Percentiles rank a stretch among this genome's conserved stretches.
Evolutionary conservation across 1,140 invertebrate genomes (phyloP).

Genomic region (Araneus ventricosus): DNA sequence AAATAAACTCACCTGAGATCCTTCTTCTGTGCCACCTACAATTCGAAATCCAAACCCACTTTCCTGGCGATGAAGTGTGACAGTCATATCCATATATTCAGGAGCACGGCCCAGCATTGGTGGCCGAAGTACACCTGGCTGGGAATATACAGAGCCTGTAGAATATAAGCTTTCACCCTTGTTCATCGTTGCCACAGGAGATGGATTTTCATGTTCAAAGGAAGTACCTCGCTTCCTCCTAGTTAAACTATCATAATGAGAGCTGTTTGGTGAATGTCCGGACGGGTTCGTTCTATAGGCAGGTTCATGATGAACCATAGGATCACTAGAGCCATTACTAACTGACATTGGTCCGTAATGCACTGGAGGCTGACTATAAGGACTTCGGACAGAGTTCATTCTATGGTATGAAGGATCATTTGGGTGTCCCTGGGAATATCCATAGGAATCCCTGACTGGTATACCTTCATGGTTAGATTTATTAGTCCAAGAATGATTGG

Average conservation of each 20-base stretch:
- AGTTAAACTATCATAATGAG: constrained; percentile 62
- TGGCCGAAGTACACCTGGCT: constrained; percentile 44
- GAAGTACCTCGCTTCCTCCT: constrained; percentile 85
- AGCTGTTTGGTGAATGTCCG: constrained; percentile 65
- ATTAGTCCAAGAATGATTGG: constrained; percentile 43
- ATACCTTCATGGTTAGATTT: constrained; percentile 22
- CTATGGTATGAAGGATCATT: constrained; percentile 47
- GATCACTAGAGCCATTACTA: background rate
- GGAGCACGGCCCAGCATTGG: constrained; percentile 37
- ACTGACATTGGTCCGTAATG: constrained; percentile 36
- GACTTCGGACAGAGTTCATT: constrained; percentile 58
- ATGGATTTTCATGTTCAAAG: constrained; percentile 85
- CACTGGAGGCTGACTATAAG: constrained; percentile 53
- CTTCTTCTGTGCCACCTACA: constrained; percentile 98
- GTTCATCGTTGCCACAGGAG: constrained; percentile 77
- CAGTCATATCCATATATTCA: constrained; percentile 78
- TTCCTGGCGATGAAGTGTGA: constrained; percentile 91
- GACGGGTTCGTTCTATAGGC: constrained; percentile 24
- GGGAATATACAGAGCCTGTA: constrained; percentile 22
- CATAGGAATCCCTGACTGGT: background rate
- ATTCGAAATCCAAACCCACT: constrained; percentile 98
- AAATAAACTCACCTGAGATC: constrained; percentile 88
- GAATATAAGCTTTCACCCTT: constrained; percentile 57
- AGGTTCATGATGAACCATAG: constrained; percentile 36
- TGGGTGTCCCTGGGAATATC: background rate